phyloP scores from a whole-genome alignment of 2,797 vertebrate genomes.

The Syngnathus rostellatus region DNA sequence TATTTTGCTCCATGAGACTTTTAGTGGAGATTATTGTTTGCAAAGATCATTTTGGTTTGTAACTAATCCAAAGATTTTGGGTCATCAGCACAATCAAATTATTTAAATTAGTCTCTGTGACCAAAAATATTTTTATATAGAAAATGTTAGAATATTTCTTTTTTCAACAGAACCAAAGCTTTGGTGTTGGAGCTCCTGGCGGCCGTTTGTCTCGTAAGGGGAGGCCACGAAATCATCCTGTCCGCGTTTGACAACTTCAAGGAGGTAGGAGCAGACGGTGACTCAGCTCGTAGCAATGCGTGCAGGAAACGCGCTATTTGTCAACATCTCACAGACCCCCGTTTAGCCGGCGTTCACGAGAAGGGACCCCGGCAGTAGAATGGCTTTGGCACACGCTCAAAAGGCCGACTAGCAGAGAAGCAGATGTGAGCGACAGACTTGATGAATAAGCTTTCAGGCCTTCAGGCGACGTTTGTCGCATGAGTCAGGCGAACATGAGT shows the following conservation, averaged over 20 bases:
- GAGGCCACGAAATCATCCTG: conserved; percentile 97
- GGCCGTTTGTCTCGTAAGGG: conserved; percentile 93
- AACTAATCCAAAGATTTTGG: no score
- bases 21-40: no score
- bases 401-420: conserved; percentile 24
- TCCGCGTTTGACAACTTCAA: conserved; percentile 97
- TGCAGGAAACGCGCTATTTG: conserved; percentile 22
- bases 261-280: conserved; percentile 72
- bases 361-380: conserved; percentile 17
- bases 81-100: no score
- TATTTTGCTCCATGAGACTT: background rate
- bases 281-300: conserved; percentile 3
- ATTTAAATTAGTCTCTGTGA: no score
- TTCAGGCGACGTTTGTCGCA: conserved; percentile 29
- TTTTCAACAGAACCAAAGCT: conserved; percentile 75
- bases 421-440: conserved; percentile 25
- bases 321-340: conserved; percentile 32
- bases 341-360: conserved; percentile 19
- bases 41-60: no score
- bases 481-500: conserved; percentile 27
- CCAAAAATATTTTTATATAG: no score
- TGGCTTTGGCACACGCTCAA: conserved; percentile 37
- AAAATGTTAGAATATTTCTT: no score
- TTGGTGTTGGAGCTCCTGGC: conserved; percentile 92
- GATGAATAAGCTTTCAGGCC: conserved; percentile 23